A percentile compares a stretch with the other conserved stretches of the same genome.
Evolutionary conservation across 53 echinoderm and acorn worm species (phyloP).

Genomic region (Glandiceps talaboti): DNA sequence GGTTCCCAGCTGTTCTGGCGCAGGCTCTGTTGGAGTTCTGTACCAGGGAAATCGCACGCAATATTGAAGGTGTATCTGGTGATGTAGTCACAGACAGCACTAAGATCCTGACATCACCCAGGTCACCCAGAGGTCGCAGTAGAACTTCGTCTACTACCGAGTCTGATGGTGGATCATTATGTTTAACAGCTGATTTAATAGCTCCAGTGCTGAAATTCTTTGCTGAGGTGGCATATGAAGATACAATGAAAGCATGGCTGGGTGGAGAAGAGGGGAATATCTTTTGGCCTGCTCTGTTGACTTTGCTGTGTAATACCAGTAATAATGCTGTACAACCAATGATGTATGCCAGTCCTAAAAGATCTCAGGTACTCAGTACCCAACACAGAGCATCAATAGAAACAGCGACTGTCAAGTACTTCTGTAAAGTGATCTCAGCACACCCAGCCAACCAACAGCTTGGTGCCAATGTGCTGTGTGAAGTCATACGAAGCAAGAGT

Average conservation of each 20-base stretch:
- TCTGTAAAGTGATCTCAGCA: constrained; percentile 61
- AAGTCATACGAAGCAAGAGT: constrained; percentile 65
- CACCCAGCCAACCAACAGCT: constrained; percentile 82
- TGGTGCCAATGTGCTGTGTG: constrained; percentile 86
- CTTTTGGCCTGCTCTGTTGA: constrained; percentile 89
- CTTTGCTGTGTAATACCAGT: constrained; percentile 71
- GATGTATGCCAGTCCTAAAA: constrained; percentile 31
- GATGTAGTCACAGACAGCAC: constrained; percentile 59
- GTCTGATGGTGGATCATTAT: constrained; percentile 19
- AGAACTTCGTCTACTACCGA: constrained; percentile 39
- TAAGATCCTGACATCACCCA: constrained; percentile 54
- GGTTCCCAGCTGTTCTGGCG: constrained; percentile 64
- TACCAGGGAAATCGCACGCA: constrained; percentile 39
- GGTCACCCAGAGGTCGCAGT: constrained; percentile 52
- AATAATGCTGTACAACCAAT: constrained; percentile 15
- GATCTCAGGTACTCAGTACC: constrained; percentile 45
- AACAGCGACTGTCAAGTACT: constrained; percentile 77
- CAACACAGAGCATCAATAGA: constrained; percentile 70
- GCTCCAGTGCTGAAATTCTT: constrained; percentile 93
- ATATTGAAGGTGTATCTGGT: constrained; percentile 8
- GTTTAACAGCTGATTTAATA: constrained; percentile 79
- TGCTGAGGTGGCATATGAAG: constrained; percentile 56
- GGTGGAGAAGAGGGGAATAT: constrained; percentile 70
- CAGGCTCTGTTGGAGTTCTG: constrained; percentile 90
- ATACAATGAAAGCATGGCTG: constrained; percentile 84